Percentiles rank a stretch among this genome's conserved stretches.
Conservation (phyloP, 2,797 vertebrate genomes). For the Heterohyrax brucei region DNA sequence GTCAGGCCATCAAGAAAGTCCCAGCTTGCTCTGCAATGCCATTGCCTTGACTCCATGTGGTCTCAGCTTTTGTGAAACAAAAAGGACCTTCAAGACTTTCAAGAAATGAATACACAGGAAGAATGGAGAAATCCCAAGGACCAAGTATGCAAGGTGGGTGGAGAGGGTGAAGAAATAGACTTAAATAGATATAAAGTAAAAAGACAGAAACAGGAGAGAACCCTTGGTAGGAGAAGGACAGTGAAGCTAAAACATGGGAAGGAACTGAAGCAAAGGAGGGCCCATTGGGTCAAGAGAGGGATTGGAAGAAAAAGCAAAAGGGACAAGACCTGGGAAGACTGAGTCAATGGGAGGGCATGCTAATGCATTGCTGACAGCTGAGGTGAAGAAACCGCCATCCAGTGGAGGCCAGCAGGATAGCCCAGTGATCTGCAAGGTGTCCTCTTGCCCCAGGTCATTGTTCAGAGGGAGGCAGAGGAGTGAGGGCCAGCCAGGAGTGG, state of each 20-base stretch:
- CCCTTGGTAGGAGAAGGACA: fast-evolving
- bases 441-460: not conserved
- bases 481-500: fast-evolving
- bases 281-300: no score
- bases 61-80: not conserved
- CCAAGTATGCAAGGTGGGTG: fast-evolving
- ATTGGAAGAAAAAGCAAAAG: fast-evolving
- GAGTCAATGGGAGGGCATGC: not conserved
- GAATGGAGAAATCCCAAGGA: not conserved
- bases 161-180: not conserved
- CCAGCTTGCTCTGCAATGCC: not conserved
- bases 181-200: not conserved
- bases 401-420: no score
- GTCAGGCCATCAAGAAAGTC: not conserved
- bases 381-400: fast-evolving
- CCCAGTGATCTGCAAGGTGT: fast-evolving
- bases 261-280: fast-evolving
- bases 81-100: not conserved
- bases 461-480: not conserved
- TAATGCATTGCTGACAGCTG: not conserved
- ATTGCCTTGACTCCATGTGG: not conserved
- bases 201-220: not conserved
- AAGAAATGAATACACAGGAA: not conserved
- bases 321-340: fast-evolving
- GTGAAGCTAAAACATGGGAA: not conserved